A percentile compares a stretch with the other conserved stretches of the same genome.
phyloP scores from a whole-genome alignment of 2,797 vertebrate genomes.

The Fundulus diaphanus region DNA sequence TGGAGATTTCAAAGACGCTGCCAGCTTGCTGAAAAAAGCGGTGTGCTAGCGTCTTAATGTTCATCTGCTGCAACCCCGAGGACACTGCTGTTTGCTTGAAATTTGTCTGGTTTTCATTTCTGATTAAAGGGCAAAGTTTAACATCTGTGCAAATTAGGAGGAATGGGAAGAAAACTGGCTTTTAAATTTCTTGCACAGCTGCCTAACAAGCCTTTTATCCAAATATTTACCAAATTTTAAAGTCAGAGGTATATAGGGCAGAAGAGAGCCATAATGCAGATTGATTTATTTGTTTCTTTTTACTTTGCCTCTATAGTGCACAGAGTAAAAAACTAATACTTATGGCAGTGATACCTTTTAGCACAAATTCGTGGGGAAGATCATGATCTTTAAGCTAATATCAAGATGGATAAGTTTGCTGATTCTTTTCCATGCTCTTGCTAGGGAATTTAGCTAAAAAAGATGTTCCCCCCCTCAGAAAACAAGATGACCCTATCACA shows the following conservation, averaged over 20 bases:
- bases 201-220: constrained; percentile 61
- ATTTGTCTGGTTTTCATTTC: constrained; percentile 55
- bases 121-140: constrained; percentile 26
- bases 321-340: constrained; percentile 5
- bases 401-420: constrained; percentile 45
- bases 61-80: constrained; percentile 32
- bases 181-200: constrained; percentile 50
- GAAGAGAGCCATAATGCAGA: constrained; percentile 63
- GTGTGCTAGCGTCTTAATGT: constrained; percentile 50
- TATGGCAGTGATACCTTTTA: constrained; percentile 36
- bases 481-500: constrained; percentile 50
- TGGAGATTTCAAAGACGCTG: constrained; percentile 58
- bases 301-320: constrained; percentile 26
- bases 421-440: constrained; percentile 39
- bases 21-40: constrained; percentile 62
- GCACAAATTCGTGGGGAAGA: constrained; percentile 16
- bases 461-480: constrained; percentile 36
- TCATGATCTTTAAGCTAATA: constrained; percentile 37
- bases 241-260: constrained; percentile 68
- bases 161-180: constrained; percentile 5
- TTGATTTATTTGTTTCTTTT: background rate
- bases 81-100: constrained; percentile 14
- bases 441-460: constrained; percentile 34
- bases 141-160: constrained; percentile 22
- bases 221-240: constrained; percentile 43